Base-by-base conservation (phyloP, 2,888 invertebrate genomes). In the Campoplex capitator region DNA sequence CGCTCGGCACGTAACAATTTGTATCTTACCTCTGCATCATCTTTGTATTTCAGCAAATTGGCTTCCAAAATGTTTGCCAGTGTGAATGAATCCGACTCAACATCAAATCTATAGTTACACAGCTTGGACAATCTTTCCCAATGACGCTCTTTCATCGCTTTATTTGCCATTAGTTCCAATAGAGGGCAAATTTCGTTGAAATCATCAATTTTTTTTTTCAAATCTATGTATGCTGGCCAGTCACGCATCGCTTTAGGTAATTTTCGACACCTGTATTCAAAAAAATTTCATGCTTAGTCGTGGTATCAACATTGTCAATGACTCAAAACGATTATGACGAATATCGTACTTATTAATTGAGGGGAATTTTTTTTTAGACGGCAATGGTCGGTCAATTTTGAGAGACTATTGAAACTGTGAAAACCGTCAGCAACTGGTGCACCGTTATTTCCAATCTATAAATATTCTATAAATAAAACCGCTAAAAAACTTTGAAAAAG, bases 201-300 rank as follows among this genome's bases (percentile, higher is more conserved):
- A 92, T 98, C 98, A 90, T 98, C 98, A 86, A 98, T 98, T 95
- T 98, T 98, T 88, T 96, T 97, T 92, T 98, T 98, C 84, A 98
- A 94, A 89, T 98, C 98, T 78, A 97, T 96, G 92, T 95, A 98
- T 0, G 98, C 98, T 0, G 97, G 97, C 98, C 98, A 98, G 79
- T 97, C 97, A 92, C 97, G 97, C 96, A 98, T 96, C 0, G 96
- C 98, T 93, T 96, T 97, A 0, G 98, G 98, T 75, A 98, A 95
- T 92, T 97, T 97, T 35, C 97, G 96, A 92, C 98, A 98, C 92
- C 98, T 97, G 86, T 6, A 82, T 51, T 62, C 23, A 32, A 56
- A 23, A 56, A 23, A 23, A 56, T 56, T 3, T 13, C 13, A 28
- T 56, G 23, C 23, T 56, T 9, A 56, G 23, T 56, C 23, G 23